A percentile compares a stretch with the other conserved stretches of the same genome.
phyloP scores from a whole-genome alignment of 2,888 invertebrate genomes.

The Melanargia galathea region DNA sequence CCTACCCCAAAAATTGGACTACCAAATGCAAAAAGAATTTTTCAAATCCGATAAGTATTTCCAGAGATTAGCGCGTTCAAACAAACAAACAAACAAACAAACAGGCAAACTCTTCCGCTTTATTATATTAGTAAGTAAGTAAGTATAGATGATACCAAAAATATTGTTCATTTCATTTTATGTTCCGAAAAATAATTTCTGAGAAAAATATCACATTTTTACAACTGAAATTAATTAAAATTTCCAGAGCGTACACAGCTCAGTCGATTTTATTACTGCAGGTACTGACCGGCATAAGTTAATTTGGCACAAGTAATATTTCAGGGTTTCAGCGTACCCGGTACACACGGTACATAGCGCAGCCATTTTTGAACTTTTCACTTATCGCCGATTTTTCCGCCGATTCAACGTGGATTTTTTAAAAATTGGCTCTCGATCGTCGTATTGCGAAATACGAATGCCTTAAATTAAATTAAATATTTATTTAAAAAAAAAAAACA shows the following conservation, averaged over 20 bases:
- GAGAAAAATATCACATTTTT: slow-evolving; percentile 10
- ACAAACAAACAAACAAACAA: no score
- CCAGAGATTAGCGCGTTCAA: no score
- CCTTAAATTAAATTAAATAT: no score
- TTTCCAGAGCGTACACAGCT: slow-evolving; percentile 3
- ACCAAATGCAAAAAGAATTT: no score
- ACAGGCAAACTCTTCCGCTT: no score
- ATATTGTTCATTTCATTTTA: slow-evolving; percentile 2
- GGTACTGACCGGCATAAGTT: slow-evolving; percentile 15
- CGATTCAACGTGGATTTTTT: neutral
- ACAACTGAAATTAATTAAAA: slow-evolving; percentile 12
- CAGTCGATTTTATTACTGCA: slow-evolving; percentile 21
- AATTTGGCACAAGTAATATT: slow-evolving; percentile 21
- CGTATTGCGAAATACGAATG: neutral
- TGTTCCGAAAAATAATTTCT: slow-evolving; percentile 10
- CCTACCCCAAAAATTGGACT: no score
- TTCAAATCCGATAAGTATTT: no score
- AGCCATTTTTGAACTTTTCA: slow-evolving; percentile 1
- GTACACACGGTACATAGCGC: neutral
- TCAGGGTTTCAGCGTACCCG: slow-evolving; percentile 9
- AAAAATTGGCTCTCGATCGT: neutral
- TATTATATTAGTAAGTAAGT: no score
- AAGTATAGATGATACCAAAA: neutral
- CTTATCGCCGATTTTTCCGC: slow-evolving; percentile 9
- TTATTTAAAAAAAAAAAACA: no score